Percentiles rank a stretch among this genome's conserved stretches.
phyloP scores from a whole-genome alignment of 1,140 invertebrate species.

The Varroa destructor region DNA sequence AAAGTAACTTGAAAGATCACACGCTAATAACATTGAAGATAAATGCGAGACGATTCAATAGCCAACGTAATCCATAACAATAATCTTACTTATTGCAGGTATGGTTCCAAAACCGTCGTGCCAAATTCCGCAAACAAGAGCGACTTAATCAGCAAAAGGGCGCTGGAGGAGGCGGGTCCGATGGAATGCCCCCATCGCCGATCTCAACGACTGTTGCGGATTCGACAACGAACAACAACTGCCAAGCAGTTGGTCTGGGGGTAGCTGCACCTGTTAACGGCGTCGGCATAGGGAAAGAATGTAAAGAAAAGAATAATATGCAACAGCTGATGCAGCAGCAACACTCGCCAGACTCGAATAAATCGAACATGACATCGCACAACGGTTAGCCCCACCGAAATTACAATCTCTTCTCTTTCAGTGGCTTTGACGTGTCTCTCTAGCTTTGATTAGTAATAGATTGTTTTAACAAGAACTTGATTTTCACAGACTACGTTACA shows the following conservation, averaged over 20 bases:
- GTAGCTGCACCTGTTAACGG: no score
- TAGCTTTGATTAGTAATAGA: no score
- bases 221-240: constrained; percentile 25
- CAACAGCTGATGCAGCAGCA: neutral
- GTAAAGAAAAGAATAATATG: neutral
- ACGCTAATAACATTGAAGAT: no score
- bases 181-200: constrained; percentile 21
- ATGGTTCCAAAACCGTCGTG: constrained; percentile 42
- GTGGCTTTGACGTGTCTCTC: no score
- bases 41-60: no score
- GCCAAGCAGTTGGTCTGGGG: neutral
- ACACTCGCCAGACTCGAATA: constrained; percentile 21
- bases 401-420: no score
- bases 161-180: neutral
- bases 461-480: no score
- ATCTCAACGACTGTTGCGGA: constrained; percentile 19
- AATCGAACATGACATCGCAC: constrained; percentile 9
- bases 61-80: no score
- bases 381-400: neutral
- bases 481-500: no score
- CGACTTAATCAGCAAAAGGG: constrained; percentile 33
- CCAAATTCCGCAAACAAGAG: constrained; percentile 39
- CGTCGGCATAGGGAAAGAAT: neutral
- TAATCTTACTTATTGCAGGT: constrained; percentile 41
- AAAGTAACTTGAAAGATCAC: no score